Evolutionary conservation across 2,888 invertebrate species (phyloP), one percentile per base, ranked within the genome.

Genomic region (Ormyrus rosae): DNA sequence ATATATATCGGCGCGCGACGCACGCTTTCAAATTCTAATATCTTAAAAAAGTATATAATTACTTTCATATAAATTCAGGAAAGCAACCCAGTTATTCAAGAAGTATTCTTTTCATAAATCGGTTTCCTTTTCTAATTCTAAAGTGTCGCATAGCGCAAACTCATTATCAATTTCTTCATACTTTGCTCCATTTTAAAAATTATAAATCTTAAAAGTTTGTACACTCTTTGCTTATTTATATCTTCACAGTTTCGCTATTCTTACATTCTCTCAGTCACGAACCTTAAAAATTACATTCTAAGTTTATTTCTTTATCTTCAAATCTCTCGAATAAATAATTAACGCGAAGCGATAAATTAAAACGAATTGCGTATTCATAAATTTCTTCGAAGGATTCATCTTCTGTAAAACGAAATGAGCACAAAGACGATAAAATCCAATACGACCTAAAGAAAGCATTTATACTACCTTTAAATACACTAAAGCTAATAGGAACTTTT

Each of bases 111-210:
- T 61, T 19, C 4, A 34, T 61, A 53, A 48, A 48, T 58, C 9
- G 6, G 51, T 45, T 45, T 19, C 53, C 51, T 53, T 61, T 45
- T 13, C 50, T 71, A 48, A 5, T 46, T 8, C 13, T 46, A 70
- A 69, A 50, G 34, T 56, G 56, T 77, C 70, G 70, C 77, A 70
- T 58, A 77, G 64, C 56, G 63, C 56, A 63, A 56, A 46, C 64
- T 56, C 48, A 64, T 77, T 69, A 70, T 70, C 50, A n/a, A 64
- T 9, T 64, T 53, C 45, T 50, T 11, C 60, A 60, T 50, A 19
- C 46, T 51, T 51, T 69, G 6, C 65, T 50, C 67, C 50, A 67
- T 60, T 45, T 67, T 55, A 10, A 19, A 64, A 67, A 67, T 45
- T 58, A 65, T 60, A 60, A 50, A 70, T 50, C 56, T 74, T 55